Percentiles rank a stretch among this genome's conserved stretches.
These are phyloP conservation scores for Corythoichthys haematopterus DNA, from an alignment of 2,113 vertebrate genomes.

Conservation along the genomic window DNA sequence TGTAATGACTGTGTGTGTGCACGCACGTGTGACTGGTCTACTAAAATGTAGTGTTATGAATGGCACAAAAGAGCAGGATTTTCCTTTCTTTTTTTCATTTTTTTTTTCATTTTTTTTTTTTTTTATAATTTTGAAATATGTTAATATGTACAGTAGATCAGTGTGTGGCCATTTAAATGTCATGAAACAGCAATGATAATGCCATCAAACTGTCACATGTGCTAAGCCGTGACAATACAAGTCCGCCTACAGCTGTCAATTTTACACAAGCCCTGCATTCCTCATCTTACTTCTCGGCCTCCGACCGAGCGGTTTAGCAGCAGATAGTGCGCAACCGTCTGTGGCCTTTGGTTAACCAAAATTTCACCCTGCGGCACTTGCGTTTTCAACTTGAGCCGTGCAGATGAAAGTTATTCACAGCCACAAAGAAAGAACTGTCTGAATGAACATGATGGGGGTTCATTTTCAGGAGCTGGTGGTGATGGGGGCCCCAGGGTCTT, in stretches of 20 bases:
- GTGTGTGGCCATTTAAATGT: constrained; percentile 6
- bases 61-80: not conserved
- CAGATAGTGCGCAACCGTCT: constrained; percentile 62
- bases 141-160: not conserved
- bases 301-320: constrained; percentile 41
- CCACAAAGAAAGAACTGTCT: constrained; percentile 5
- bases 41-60: not conserved
- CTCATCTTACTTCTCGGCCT: constrained; percentile 36
- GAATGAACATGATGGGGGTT: constrained; percentile 13
- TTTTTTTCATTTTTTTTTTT: not conserved
- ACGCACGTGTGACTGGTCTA: not conserved
- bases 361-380: constrained; percentile 28
- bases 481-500: constrained; percentile 95
- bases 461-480: constrained; percentile 85
- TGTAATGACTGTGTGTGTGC: constrained; percentile 11
- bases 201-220: constrained; percentile 1
- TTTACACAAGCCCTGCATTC: constrained; percentile 21
- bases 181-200: not conserved
- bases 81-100: not conserved
- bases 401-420: constrained; percentile 2
- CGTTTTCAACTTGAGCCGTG: constrained; percentile 9
- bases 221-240: constrained; percentile 20
- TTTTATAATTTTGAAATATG: too few species aligned
- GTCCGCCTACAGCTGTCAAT: constrained; percentile 36
- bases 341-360: constrained; percentile 65